These are phyloP conservation scores for Antheraea assamensis DNA, from an alignment of 2,888 invertebrate species.

Conservation along the genomic window DNA sequence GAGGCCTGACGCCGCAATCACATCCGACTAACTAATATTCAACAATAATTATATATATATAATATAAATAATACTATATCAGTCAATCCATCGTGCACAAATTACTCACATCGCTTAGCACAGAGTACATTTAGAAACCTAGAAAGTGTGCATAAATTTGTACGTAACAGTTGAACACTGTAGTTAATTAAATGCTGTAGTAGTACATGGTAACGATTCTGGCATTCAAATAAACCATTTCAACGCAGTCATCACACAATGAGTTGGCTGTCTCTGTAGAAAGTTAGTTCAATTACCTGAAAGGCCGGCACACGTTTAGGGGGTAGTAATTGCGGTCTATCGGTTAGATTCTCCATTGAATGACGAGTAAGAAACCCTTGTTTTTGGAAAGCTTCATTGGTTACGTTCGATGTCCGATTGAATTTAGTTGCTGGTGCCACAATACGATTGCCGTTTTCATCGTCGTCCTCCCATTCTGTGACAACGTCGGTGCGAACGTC, in stretches of 20 bases:
- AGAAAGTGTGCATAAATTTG: conserved; percentile 63
- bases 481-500: conserved; percentile 86
- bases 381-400: conserved; percentile 63
- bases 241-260: conserved; percentile 49
- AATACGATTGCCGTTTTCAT: conserved; percentile 84
- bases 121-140: conserved; percentile 52
- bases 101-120: conserved; percentile 61
- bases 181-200: conserved; percentile 36
- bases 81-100: conserved; percentile 51
- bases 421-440: conserved; percentile 77
- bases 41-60: conserved; percentile 26
- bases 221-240: conserved; percentile 44
- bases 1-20: conserved; percentile 53
- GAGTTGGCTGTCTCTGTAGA: conserved; percentile 58
- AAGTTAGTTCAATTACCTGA: conserved; percentile 78
- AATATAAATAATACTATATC: conserved; percentile 41
- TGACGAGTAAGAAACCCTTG: conserved; percentile 81
- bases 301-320: conserved; percentile 79
- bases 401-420: conserved; percentile 67
- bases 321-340: conserved; percentile 76
- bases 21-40: conserved; percentile 39
- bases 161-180: conserved; percentile 38
- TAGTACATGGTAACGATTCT: conserved; percentile 35
- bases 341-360: conserved; percentile 87
- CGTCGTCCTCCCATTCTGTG: conserved; percentile 84